Evolutionary conservation across 1,140 invertebrate genomes (phyloP).

Genomic region (Aphelinus certus): DNA sequence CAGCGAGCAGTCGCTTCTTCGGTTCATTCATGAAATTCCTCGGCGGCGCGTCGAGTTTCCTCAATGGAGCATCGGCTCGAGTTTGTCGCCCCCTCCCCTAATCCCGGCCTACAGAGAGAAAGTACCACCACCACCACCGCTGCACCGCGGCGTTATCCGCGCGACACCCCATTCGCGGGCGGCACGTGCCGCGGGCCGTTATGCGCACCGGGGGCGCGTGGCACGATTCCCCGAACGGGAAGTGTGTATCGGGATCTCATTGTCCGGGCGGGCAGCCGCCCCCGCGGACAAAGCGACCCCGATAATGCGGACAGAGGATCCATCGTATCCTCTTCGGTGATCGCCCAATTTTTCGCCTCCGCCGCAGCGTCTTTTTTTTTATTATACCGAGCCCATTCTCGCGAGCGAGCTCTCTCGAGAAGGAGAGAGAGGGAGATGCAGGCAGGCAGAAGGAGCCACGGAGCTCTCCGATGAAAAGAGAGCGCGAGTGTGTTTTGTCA

Average conservation of each 20-base stretch:
- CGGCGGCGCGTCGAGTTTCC: neutral
- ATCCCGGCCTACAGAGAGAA: no score
- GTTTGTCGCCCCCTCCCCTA: no score
- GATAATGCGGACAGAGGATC: no score
- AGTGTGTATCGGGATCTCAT: no score
- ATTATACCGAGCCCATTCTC: constrained; percentile 12
- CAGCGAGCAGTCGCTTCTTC: neutral
- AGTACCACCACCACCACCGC: no score
- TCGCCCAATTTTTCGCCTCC: constrained; percentile 30
- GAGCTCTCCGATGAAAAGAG: neutral
- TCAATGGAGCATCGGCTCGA: neutral
- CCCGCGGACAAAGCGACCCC: no score
- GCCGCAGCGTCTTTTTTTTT: neutral
- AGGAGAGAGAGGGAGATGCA: neutral
- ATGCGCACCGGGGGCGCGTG: no score
- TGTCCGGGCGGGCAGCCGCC: no score
- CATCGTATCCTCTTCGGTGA: neutral
- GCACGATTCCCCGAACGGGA: no score
- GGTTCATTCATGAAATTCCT: constrained; percentile 28
- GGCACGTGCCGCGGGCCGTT: no score
- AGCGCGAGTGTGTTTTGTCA: constrained; percentile 15
- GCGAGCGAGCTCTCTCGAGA: neutral
- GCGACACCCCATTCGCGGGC: no score
- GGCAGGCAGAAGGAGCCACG: neutral
- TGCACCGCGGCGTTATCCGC: no score